Base-by-base conservation (phyloP, 2,113 vertebrate species). In the Oncorhynchus keta region DNA sequence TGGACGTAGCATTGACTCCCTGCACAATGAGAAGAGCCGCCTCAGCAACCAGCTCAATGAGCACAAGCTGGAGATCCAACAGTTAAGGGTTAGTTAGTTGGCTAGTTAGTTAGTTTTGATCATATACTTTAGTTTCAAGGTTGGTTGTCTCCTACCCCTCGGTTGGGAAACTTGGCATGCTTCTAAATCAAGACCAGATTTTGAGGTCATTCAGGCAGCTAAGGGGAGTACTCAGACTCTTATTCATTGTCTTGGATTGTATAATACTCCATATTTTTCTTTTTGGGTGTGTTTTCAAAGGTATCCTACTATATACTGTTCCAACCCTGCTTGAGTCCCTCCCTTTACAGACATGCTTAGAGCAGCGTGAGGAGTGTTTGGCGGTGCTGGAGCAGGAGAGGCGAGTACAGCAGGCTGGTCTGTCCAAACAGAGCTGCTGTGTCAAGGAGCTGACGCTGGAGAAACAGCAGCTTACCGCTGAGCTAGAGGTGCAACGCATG, bases 11-110 rank as follows among this genome's bases (percentile, higher is more conserved):
- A 84, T 93, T 0, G 89, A 93, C 2, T 85, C 83, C 2, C 87
- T 94, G 77, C 92, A 94, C 61, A 80, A 86, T 1, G 93, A 96
- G 68, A 96, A 93, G 70, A 84, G 82, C 35, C 91, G 91, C 76
- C 91, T 97, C 45, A 79, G 82, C 62, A 90, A 93, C 70, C 94
- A 95, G 83, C 86, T 91, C 1, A 83, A 84, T 35, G 89, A 90
- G 2, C 88, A 89, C 80, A 94, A 92, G 62, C 64, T 90, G 72
- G 84, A 95, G 68, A 86, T 90, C 59, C 92, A 94, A 79, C 92
- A 95, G 70, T 82, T 95, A 55, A 92, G 91, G 93, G 96, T 97
- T 61, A 73, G 84, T 32, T 35, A 18, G 5, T 55, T 55, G 4
- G 5, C 9, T 1, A 1, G 16, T 3, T 62, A 62, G n/a, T 62